A percentile compares a stretch with the other conserved stretches of the same genome.
phyloP scores from a whole-genome alignment of 2,113 vertebrate species.

The Desmodus rotundus region DNA sequence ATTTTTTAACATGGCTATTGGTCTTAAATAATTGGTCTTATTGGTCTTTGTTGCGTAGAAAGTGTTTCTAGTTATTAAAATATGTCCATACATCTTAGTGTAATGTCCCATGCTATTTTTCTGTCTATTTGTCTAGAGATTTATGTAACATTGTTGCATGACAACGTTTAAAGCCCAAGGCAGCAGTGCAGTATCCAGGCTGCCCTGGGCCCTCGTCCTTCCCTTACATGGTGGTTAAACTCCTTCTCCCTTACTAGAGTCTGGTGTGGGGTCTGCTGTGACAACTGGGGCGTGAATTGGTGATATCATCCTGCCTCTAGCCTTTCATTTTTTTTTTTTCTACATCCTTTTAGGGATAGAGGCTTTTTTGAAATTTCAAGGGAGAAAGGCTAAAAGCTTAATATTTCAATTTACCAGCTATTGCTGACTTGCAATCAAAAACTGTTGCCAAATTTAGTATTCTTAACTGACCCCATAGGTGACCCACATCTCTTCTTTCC shows the following conservation, averaged over 20 bases:
- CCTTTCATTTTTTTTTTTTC: slow-evolving; percentile 17
- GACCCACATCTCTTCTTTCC: neutral
- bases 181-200: neutral
- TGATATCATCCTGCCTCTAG: slow-evolving; percentile 23
- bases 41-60: neutral
- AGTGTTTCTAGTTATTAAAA: neutral
- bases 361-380: neutral
- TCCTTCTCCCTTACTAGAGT: neutral
- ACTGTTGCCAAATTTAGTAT: neutral
- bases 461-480: neutral
- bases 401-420: neutral
- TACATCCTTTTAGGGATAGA: neutral
- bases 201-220: neutral
- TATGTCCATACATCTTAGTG: neutral
- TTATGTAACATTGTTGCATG: neutral
- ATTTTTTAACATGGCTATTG: neutral
- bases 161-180: neutral
- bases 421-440: neutral
- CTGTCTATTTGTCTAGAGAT: neutral
- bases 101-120: neutral
- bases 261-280: slow-evolving; percentile 7
- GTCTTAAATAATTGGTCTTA: neutral
- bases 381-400: neutral
- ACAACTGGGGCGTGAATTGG: slow-evolving; percentile 33
- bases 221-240: neutral